Conservation (phyloP, 1,140 invertebrate species). For the Geopemphigus sp. region DNA sequence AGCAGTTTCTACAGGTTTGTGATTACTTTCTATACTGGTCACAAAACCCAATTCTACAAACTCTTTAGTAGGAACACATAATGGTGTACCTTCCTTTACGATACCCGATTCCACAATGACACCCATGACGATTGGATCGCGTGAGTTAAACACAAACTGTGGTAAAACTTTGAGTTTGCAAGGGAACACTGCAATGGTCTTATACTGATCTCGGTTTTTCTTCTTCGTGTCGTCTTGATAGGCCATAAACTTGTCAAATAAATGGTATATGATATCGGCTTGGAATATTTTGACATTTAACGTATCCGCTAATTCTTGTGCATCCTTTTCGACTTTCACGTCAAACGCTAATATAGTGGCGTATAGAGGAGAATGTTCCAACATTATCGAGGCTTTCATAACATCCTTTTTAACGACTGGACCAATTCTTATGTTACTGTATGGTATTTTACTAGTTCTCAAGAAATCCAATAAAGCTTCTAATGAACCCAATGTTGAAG, state of each 20-base stretch:
- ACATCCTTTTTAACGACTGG: slow-evolving; percentile 99
- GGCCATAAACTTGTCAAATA: slow-evolving; percentile 96
- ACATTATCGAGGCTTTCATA: slow-evolving; percentile 98
- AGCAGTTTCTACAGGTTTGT: slow-evolving; percentile 87
- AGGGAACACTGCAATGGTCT: slow-evolving; percentile 96
- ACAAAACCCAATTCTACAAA: slow-evolving; percentile 93
- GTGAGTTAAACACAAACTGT: slow-evolving; percentile 94
- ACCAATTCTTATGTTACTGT: slow-evolving; percentile 97
- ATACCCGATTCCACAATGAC: slow-evolving; percentile 95
- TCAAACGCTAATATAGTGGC: slow-evolving; percentile 99
- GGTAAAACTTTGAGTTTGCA: slow-evolving; percentile 74
- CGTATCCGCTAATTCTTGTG: slow-evolving; percentile 93
- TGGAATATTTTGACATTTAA: slow-evolving; percentile 96
- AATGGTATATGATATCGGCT: slow-evolving; percentile 99
- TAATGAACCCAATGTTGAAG: slow-evolving; percentile 95
- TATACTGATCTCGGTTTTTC: slow-evolving; percentile 91
- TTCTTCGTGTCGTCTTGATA: slow-evolving; percentile 92
- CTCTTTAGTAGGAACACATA: slow-evolving; percentile 96
- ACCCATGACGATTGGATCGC: slow-evolving; percentile 96
- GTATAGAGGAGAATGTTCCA: slow-evolving; percentile 96
- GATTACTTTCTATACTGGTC: slow-evolving; percentile 88
- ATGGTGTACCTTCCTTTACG: slow-evolving; percentile 91
- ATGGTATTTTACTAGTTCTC: slow-evolving; percentile 92
- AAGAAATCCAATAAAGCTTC: slow-evolving; percentile 97
- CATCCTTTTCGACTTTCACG: slow-evolving; percentile 96